Conservation (phyloP, 2,888 invertebrate genomes). For the Drepana falcataria region DNA sequence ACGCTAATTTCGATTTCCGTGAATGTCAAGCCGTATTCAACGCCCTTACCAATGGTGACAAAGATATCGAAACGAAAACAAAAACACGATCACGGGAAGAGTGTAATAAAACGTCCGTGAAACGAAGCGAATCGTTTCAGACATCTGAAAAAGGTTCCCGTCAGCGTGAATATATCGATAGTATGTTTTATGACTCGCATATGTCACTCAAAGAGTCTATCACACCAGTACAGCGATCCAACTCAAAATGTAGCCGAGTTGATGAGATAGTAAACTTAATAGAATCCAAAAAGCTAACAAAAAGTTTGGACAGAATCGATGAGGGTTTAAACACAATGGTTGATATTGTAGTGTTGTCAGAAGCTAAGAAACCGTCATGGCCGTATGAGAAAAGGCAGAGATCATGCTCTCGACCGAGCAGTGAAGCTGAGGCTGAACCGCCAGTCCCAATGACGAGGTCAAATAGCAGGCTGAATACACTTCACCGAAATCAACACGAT, state of each 20-base stretch:
- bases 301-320: slow-evolving; percentile 88
- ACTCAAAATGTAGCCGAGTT: slow-evolving; percentile 60
- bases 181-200: slow-evolving; percentile 77
- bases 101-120: slow-evolving; percentile 50
- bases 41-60: slow-evolving; percentile 75
- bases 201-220: slow-evolving; percentile 42
- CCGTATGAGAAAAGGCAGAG: slow-evolving; percentile 65
- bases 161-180: slow-evolving; percentile 77
- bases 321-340: slow-evolving; percentile 85
- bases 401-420: slow-evolving; percentile 59
- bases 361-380: slow-evolving; percentile 65
- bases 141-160: slow-evolving; percentile 64
- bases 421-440: slow-evolving; percentile 58
- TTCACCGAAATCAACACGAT: slow-evolving; percentile 42
- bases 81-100: slow-evolving; percentile 64
- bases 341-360: slow-evolving; percentile 82
- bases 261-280: slow-evolving; percentile 76
- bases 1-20: slow-evolving; percentile 61
- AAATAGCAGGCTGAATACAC: slow-evolving; percentile 38
- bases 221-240: slow-evolving; percentile 41
- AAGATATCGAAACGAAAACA: slow-evolving; percentile 47
- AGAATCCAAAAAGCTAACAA: slow-evolving; percentile 82
- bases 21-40: slow-evolving; percentile 80
- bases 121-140: slow-evolving; percentile 73
- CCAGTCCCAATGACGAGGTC: slow-evolving; percentile 57